Conservation (phyloP, 2,113 vertebrate species). For the Sphaerodactylus townsendi region DNA sequence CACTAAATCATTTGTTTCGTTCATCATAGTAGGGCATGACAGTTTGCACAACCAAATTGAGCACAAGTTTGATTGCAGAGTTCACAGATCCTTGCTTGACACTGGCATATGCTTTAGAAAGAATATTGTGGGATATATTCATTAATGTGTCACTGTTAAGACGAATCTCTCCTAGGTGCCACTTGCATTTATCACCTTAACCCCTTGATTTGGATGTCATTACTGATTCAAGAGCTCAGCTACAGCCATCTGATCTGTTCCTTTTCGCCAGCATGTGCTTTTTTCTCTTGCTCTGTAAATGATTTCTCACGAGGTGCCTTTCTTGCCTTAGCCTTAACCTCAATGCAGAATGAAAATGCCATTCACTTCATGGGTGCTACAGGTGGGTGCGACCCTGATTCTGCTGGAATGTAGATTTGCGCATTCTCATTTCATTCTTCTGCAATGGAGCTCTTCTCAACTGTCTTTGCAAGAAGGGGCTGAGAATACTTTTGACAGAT, state of each 20-base stretch:
- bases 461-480: background rate
- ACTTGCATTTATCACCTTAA: constrained; percentile 12
- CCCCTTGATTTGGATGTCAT: constrained; percentile 18
- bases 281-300: constrained; percentile 40
- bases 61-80: background rate
- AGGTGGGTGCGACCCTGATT: constrained; percentile 35
- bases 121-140: background rate
- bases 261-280: constrained; percentile 43
- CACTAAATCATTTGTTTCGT: background rate
- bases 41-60: background rate
- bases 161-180: background rate
- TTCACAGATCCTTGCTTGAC: constrained; percentile 14
- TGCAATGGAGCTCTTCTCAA: background rate
- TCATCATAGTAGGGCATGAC: background rate
- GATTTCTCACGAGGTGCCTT: constrained; percentile 32
- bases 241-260: constrained; percentile 40
- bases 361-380: constrained; percentile 27
- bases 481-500: background rate
- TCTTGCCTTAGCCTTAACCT: constrained; percentile 33
- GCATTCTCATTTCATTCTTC: background rate
- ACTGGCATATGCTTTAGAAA: background rate
- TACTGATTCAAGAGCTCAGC: constrained; percentile 5
- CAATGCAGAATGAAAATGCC: constrained; percentile 39
- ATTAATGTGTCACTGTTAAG: background rate
- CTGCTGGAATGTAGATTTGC: constrained; percentile 12